Base-by-base conservation (phyloP, 2,888 invertebrate genomes). In the Stictocephala bisonia region DNA sequence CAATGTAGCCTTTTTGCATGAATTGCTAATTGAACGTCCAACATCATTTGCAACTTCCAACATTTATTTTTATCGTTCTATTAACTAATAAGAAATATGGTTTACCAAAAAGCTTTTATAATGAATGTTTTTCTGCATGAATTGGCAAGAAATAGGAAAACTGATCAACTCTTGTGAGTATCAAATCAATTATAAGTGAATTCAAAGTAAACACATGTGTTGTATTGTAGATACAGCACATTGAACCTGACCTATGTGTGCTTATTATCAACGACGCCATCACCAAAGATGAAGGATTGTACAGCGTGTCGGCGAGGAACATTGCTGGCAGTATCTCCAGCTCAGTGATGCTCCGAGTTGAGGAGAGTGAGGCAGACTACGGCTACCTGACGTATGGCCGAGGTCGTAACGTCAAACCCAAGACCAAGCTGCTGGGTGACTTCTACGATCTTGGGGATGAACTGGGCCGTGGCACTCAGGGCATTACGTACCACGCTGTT, bases 261-360 rank as follows among this genome's bases (percentile, higher is more conserved):
- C 86, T 99, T 72, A 88, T 90, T 41, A 93, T 99, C 78, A 90
- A 90, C 80, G 96, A 97, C 82, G 90, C 91, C 0, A 95, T 97
- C 79, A 86, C 90, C 77, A 94, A 94, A 82, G 99, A 99, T 84
- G 93, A 93, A 80, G 99, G 94, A 0, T 87, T 97, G 31, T 99
- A 99, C 85, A 96, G 97, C 4, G 90, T 97, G 74, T 93, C 94
- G 48, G 97, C 97, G 0, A 88, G 95, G 70, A 99, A 99, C 84
- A 91, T 96, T 0, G 99, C 97, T 18, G 99, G 99, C 22, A 90
- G 93, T 26, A 90, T 92, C 66, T 93, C 93, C 75, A 89, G 91
- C 44, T 94, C 94, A 40, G 93, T 92, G 31, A 94, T 93, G 90
- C 85, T 96, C 11, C 91, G 94, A 79, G 90, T 96, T 0, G 93